Base-by-base conservation (phyloP, 2,888 invertebrate species). In the Orchesellides sinensis region DNA sequence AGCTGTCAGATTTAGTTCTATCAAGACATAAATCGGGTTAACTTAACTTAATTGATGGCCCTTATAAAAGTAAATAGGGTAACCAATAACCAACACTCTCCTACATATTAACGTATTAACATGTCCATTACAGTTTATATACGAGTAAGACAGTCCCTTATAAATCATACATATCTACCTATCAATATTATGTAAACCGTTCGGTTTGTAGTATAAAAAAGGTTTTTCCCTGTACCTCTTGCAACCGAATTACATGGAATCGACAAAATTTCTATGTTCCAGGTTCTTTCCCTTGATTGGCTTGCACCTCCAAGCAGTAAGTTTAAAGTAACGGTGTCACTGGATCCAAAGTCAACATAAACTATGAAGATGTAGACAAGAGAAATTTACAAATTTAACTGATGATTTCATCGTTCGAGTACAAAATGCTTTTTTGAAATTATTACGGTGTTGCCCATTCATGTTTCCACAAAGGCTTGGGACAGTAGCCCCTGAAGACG, bases 391-490 rank as follows among this genome's bases (percentile, higher is more conserved):
- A 5, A 35, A 79, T 32, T 78, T 72, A 49, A 17, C 21, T 56
- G 3, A 8, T 19, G 10, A 19, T 21, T 12, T 56, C 14, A 25
- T 14, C 3, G 12, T 19, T 25, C n/a, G n/a, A 27, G n/a, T 61
- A 14, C 29, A 74, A 92, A 90, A 74, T 47, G 10, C 35, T 61
- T 12, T 19, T 8, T 17, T 25, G n/a, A 4, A 59, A 25, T 61
- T n/a, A 25, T 91, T 90, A 96, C 96, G 94, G 90, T 96, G 96
- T 90, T 94, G 94, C n/a, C 95, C 96, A 56, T 93, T 93, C 88
- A 95, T 96, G 65, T 91, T 91, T 10, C 96, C 96, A 88, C 96
- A 96, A 69, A 96, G 95, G 0, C 94, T 93, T 2, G 96, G 95
- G 0, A 94, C 92, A 0, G 95, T 94, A 0, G 95, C 95, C 0